phyloP scores from a whole-genome alignment of 2,888 invertebrate genomes.

The Drosophila engyochracea region DNA sequence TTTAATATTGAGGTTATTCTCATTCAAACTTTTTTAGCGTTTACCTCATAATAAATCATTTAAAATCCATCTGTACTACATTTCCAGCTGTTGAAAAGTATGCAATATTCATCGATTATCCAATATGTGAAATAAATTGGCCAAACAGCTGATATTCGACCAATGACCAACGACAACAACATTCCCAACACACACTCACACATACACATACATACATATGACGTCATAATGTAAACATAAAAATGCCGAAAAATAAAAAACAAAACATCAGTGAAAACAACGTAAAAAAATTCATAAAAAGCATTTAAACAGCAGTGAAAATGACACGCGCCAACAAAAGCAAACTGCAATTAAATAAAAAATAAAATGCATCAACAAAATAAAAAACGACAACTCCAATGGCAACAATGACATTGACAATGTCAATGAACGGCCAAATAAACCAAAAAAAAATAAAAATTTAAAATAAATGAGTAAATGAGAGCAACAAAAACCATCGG shows the following conservation, averaged over 20 bases:
- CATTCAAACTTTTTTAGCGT: neutral
- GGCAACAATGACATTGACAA: conserved; percentile 80
- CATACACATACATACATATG: conserved; percentile 40
- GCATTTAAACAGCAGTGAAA: conserved; percentile 64
- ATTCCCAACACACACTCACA: conserved; percentile 23
- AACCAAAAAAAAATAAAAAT: conserved; percentile 27
- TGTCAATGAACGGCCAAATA: conserved; percentile 77
- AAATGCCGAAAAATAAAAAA: conserved; percentile 60
- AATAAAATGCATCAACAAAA: conserved; percentile 44
- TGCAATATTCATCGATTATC: conserved; percentile 57
- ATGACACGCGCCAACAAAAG: conserved; percentile 63
- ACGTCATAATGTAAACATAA: conserved; percentile 81
- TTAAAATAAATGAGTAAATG: conserved; percentile 22
- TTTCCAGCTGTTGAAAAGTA: conserved; percentile 3
- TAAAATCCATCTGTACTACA: neutral
- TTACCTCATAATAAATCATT: conserved; percentile 12
- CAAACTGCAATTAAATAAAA: conserved; percentile 77
- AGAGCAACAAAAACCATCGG: conserved; percentile 41
- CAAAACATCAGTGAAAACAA: conserved; percentile 28
- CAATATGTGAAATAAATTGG: conserved; percentile 62
- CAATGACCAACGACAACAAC: conserved; percentile 51
- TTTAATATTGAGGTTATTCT: neutral
- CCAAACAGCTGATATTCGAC: conserved; percentile 71
- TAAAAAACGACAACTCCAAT: conserved; percentile 58
- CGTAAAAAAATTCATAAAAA: conserved; percentile 42